A percentile compares a stretch with the other conserved stretches of the same genome.
Conservation (phyloP, 2,113 vertebrate genomes). For the Lepidothrix coronata region DNA sequence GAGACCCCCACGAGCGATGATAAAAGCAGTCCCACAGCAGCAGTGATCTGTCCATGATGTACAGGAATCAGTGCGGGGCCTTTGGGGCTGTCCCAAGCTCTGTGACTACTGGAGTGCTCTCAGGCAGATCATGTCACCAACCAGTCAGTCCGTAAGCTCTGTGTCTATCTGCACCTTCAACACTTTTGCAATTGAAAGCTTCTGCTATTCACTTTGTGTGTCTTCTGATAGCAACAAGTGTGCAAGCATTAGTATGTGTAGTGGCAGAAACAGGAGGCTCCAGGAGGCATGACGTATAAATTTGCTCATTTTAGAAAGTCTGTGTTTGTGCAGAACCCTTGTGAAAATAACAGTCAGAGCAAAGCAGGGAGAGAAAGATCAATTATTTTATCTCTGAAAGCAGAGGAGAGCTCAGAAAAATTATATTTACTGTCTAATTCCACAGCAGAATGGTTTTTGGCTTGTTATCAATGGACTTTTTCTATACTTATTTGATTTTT, state of each 20-base stretch:
- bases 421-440: not conserved
- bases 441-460: not conserved
- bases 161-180: not conserved
- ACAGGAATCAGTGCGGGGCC: not conserved
- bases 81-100: not conserved
- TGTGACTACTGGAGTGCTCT: not conserved
- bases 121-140: not conserved
- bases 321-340: not conserved
- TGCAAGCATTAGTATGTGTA: not conserved
- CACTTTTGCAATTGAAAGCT: not conserved
- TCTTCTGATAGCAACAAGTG: not conserved
- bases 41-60: not conserved
- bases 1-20: rapidly evolving
- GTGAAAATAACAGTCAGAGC: not conserved
- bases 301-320: not conserved
- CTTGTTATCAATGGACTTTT: not conserved
- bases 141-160: not conserved
- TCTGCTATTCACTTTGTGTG: not conserved
- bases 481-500: not conserved
- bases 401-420: not conserved
- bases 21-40: not conserved
- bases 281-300: not conserved
- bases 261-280: not conserved
- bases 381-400: not conserved
- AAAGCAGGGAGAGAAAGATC: not conserved